Evolutionary conservation across 1,140 invertebrate species (phyloP).

Genomic region (Micrasema longulum): DNA sequence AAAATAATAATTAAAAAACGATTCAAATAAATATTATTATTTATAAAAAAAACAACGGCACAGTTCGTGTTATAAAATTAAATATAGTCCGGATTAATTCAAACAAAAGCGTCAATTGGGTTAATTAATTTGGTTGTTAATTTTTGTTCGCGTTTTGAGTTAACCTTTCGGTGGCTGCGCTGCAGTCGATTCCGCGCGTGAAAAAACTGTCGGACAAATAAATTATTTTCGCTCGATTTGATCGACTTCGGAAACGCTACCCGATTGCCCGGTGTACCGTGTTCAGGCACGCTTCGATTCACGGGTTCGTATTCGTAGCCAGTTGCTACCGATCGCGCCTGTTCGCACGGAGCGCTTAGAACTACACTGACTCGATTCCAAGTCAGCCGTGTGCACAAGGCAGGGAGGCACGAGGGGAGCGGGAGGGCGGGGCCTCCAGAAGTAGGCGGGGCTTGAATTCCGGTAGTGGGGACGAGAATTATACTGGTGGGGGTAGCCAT

Average conservation of each 20-base stretch:
- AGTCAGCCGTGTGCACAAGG: conserved; percentile 42
- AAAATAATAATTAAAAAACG: conserved; percentile 13
- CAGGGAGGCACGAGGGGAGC: background rate
- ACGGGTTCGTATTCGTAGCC: conserved; percentile 42
- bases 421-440: conserved; percentile 14
- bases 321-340: conserved; percentile 27
- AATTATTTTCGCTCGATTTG: conserved; percentile 44
- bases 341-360: conserved; percentile 33
- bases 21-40: no score
- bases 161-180: conserved; percentile 12
- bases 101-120: no score
- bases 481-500: background rate
- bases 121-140: no score
- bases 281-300: conserved; percentile 18
- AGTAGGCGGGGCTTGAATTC: background rate
- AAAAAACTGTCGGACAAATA: conserved; percentile 32
- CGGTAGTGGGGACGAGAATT: background rate
- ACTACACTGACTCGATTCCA: conserved; percentile 42
- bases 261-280: conserved; percentile 29
- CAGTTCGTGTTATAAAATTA: no score
- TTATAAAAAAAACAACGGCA: no score
- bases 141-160: conserved; percentile 1
- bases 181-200: background rate
- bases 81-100: no score
- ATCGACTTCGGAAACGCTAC: conserved; percentile 13